Percentiles rank a stretch among this genome's conserved stretches.
phyloP scores from a whole-genome alignment of 2,888 invertebrate species.

The Pyrgus malvae region DNA sequence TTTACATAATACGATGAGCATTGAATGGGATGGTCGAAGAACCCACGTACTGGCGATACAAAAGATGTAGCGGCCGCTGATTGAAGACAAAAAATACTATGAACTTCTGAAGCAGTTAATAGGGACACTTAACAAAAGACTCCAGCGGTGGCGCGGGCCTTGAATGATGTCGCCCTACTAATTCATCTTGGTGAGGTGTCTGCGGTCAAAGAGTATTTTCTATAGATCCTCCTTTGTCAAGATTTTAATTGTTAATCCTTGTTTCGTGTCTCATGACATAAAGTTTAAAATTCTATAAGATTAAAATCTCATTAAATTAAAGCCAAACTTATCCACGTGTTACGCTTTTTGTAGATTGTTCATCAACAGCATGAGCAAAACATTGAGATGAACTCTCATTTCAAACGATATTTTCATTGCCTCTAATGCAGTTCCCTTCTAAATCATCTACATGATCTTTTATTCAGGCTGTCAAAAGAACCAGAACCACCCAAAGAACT shows the following conservation, averaged over 20 bases:
- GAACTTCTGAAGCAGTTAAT: slow-evolving; percentile 80
- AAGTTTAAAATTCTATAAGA: too few relatives aligned
- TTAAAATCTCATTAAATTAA: not conserved
- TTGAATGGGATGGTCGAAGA: slow-evolving; percentile 39
- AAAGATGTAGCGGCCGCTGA: slow-evolving; percentile 41
- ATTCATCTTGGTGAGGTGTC: slow-evolving; percentile 63
- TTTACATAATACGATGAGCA: slow-evolving; percentile 62
- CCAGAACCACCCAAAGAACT: slow-evolving; percentile 29
- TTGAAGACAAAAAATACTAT: slow-evolving; percentile 65
- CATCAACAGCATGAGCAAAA: slow-evolving; percentile 5
- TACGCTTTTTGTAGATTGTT: not conserved
- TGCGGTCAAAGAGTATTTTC: slow-evolving; percentile 32
- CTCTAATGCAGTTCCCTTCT: slow-evolving; percentile 38
- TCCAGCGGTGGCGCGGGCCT: slow-evolving; percentile 55
- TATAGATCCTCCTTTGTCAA: slow-evolving; percentile 11
- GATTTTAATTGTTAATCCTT: slow-evolving; percentile 17
- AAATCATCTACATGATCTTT: slow-evolving; percentile 36
- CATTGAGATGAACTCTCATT: slow-evolving; percentile 4
- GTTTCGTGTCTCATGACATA: too few relatives aligned
- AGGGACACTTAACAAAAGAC: slow-evolving; percentile 56
- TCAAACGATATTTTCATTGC: slow-evolving; percentile 49
- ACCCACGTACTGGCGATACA: slow-evolving; percentile 45
- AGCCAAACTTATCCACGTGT: not conserved
- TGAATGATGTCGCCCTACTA: slow-evolving; percentile 60
- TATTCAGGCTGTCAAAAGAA: slow-evolving; percentile 47